Evolutionary conservation across 2,888 invertebrate species (phyloP).

Genomic region (Phengaris arion): DNA sequence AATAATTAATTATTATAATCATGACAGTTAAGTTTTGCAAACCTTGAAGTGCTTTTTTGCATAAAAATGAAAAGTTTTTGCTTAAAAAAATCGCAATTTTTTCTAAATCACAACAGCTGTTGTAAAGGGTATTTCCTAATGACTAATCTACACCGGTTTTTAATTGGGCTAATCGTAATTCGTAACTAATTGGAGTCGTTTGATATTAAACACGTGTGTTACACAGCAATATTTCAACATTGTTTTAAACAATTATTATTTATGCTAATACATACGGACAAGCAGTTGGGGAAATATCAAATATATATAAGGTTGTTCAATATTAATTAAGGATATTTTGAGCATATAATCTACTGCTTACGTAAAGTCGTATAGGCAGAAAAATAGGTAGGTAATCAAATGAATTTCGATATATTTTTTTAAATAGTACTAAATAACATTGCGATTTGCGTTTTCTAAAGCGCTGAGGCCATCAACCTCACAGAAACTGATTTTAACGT

Average conservation of each 20-base stretch:
- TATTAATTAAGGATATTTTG: too few species aligned
- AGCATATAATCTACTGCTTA: too few species aligned
- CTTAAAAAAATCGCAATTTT: neutral
- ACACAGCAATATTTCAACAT: neutral
- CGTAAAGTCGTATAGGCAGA: too few species aligned
- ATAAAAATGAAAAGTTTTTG: slow-evolving; percentile 8
- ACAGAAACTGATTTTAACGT: too few species aligned
- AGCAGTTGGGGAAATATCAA: too few species aligned
- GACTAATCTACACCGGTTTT: neutral
- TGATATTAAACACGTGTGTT: neutral
- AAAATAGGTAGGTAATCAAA: too few species aligned
- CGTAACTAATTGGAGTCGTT: neutral
- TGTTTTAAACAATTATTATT: neutral
- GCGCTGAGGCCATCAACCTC: too few species aligned
- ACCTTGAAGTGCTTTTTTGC: slow-evolving; percentile 21
- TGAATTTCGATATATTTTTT: too few species aligned
- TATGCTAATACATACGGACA: too few species aligned
- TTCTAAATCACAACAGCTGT: slow-evolving; percentile 14
- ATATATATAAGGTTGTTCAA: too few species aligned
- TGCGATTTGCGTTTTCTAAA: too few species aligned
- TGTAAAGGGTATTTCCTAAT: slow-evolving; percentile 14
- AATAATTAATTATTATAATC: neutral
- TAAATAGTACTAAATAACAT: too few species aligned
- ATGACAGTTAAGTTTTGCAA: neutral
- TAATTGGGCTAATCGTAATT: neutral